These are phyloP conservation scores for Xanthorhoe designata DNA, from an alignment of 2,888 invertebrate species.

Conservation along the genomic window DNA sequence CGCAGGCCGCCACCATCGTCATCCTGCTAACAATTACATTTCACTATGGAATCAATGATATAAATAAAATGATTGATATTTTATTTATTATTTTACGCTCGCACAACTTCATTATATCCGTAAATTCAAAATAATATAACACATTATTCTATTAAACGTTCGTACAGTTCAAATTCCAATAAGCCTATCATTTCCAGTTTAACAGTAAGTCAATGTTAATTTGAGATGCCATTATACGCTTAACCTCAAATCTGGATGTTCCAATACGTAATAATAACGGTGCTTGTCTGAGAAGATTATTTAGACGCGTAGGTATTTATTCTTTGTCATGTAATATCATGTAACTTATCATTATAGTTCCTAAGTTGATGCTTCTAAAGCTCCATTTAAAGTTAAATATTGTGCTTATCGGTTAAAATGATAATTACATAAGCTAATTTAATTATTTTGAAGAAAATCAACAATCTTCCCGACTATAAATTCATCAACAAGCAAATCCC, in stretches of 20 bases:
- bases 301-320: slow-evolving; percentile 9
- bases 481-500: slow-evolving; percentile 44
- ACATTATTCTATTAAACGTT: not conserved
- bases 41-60: slow-evolving; percentile 4
- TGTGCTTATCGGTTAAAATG: not conserved
- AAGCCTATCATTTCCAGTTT: not conserved
- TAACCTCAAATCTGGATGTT: slow-evolving; percentile 41
- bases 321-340: slow-evolving; percentile 10
- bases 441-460: not conserved
- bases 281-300: slow-evolving; percentile 25
- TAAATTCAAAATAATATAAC: no score
- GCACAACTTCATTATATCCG: no score
- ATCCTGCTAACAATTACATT: slow-evolving; percentile 14
- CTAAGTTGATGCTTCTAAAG: not conserved
- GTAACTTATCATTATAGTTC: slow-evolving; percentile 8
- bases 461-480: slow-evolving; percentile 3
- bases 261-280: slow-evolving; percentile 45
- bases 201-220: slow-evolving; percentile 18
- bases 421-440: not conserved
- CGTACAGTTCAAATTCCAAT: not conserved
- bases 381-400: not conserved
- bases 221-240: slow-evolving; percentile 28
- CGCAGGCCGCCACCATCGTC: not conserved
- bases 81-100: no score
- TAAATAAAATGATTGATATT: slow-evolving; percentile 5